Evolutionary conservation across 2,797 vertebrate genomes (phyloP).

Genomic region (Microctenopoma steveboyesi): DNA sequence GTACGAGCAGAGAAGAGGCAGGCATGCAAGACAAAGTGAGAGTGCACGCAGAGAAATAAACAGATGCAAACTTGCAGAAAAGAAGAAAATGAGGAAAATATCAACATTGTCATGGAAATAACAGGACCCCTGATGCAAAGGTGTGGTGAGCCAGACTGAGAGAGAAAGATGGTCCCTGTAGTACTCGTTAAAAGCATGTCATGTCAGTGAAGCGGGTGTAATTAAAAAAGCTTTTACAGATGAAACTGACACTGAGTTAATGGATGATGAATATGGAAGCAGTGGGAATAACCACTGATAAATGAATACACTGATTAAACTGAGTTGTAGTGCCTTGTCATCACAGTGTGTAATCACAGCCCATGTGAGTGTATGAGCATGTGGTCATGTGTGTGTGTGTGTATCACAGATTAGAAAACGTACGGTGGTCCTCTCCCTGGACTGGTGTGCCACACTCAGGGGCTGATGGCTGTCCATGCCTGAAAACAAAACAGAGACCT

Average conservation of each 20-base stretch:
- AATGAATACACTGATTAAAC: too few species aligned
- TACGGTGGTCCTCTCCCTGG: constrained; percentile 91
- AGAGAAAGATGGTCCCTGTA: neutral
- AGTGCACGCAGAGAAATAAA: constrained; percentile 23
- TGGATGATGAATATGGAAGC: too few species aligned
- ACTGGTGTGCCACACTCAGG: constrained; percentile 89
- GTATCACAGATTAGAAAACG: constrained; percentile 56
- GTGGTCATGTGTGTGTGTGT: neutral
- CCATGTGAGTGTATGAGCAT: neutral
- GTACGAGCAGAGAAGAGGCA: constrained; percentile 25
- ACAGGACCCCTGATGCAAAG: neutral
- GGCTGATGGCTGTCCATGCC: constrained; percentile 88
- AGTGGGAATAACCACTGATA: too few species aligned
- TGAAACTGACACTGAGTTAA: neutral
- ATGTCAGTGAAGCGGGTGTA: neutral
- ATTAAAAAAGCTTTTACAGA: neutral
- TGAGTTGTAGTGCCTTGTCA: too few species aligned
- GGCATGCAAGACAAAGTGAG: constrained; percentile 65
- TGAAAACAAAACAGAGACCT: constrained; percentile 40
- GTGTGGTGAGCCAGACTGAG: neutral
- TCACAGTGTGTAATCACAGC: neutral
- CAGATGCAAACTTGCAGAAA: constrained; percentile 28
- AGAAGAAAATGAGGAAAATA: neutral
- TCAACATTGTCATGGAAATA: neutral
- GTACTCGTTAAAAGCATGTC: neutral